These are phyloP conservation scores for Butorides virescens DNA, from an alignment of 2,113 vertebrate species.

Conservation along the genomic window DNA sequence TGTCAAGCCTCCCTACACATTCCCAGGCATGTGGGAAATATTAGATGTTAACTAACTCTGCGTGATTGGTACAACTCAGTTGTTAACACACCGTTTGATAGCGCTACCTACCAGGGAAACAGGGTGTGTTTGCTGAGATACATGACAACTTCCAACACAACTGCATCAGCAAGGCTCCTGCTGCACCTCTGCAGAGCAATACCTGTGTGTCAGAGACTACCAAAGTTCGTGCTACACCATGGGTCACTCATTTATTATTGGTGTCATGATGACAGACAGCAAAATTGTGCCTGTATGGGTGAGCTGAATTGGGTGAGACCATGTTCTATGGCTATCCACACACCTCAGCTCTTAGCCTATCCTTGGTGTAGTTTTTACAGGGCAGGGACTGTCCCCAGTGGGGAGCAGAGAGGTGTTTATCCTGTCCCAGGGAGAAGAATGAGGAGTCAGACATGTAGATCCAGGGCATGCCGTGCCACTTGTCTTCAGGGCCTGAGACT, in stretches of 20 bases:
- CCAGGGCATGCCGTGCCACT: not conserved
- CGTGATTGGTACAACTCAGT: rapidly evolving
- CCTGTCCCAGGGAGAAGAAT: not conserved
- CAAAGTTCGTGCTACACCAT: not conserved
- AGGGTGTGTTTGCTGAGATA: not conserved
- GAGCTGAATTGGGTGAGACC: not conserved
- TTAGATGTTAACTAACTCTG: not conserved
- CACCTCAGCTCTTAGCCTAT: not conserved
- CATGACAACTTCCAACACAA: not conserved
- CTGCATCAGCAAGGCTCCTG: not conserved
- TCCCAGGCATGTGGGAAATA: not conserved
- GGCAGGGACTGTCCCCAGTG: not conserved
- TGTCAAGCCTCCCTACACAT: not conserved
- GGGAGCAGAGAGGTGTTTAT: not conserved
- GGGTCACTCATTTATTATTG: not conserved
- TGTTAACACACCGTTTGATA: not conserved
- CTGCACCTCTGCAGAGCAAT: not conserved
- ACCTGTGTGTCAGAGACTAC: not conserved
- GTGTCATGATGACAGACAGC: not conserved
- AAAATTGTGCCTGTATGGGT: not conserved
- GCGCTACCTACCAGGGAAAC: not conserved
- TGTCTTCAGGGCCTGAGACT: not conserved
- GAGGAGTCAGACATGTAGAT: not conserved
- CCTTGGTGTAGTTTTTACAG: not conserved
- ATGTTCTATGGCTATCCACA: not conserved